Conservation (phyloP, 2,113 vertebrate species). For the Scomber colias region DNA sequence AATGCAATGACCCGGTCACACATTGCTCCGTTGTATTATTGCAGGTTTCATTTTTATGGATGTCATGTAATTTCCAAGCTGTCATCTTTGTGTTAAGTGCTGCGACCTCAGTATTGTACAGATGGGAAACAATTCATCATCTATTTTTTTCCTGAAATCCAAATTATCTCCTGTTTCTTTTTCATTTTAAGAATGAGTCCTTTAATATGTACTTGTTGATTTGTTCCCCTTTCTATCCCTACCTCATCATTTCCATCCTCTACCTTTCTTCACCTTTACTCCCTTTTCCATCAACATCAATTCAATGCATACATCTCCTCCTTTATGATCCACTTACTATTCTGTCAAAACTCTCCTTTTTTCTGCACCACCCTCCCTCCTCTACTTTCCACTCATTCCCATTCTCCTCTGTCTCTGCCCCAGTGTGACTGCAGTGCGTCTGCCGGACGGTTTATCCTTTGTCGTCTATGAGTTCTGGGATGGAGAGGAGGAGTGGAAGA, state of each 20-base stretch:
- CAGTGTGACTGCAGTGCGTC: slow-evolving; percentile 90
- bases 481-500: slow-evolving; percentile 94
- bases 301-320: background rate
- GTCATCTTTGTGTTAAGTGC: background rate
- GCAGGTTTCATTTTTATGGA: background rate
- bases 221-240: background rate
- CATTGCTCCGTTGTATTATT: background rate
- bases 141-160: background rate
- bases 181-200: background rate
- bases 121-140: background rate
- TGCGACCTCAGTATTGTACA: background rate
- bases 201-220: slow-evolving; percentile 1
- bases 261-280: background rate
- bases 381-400: slow-evolving; percentile 26
- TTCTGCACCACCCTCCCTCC: background rate
- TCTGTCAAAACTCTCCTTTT: background rate
- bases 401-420: slow-evolving; percentile 42
- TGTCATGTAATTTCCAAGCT: background rate
- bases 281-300: background rate
- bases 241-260: background rate
- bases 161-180: slow-evolving; percentile 1
- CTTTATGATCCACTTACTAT: slow-evolving; percentile 1
- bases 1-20: slow-evolving; percentile 11
- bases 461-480: slow-evolving; percentile 97
- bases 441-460: slow-evolving; percentile 91